phyloP scores from a whole-genome alignment of 2,888 invertebrate genomes.

The Iphiclides podalirius region DNA sequence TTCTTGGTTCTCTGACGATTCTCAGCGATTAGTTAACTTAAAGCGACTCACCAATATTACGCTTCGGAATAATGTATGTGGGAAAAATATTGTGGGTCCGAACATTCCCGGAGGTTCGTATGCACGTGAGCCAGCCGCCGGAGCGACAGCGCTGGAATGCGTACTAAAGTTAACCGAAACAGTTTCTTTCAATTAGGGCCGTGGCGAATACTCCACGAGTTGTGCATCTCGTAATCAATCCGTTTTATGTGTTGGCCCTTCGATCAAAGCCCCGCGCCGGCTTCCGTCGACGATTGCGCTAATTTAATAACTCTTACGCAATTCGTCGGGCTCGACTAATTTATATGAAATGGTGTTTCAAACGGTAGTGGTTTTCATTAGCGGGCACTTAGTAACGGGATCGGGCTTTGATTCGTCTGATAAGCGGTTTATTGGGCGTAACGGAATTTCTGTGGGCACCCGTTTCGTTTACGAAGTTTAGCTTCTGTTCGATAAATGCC shows the following conservation, averaged over 20 bases:
- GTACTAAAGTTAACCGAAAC: not conserved
- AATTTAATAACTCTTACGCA: slow-evolving; percentile 51
- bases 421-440: slow-evolving; percentile 23
- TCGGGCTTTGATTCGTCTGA: slow-evolving; percentile 22
- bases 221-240: slow-evolving; percentile 38
- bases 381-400: slow-evolving; percentile 36
- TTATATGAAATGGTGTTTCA: slow-evolving; percentile 49
- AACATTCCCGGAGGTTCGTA: slow-evolving; percentile 3
- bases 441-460: slow-evolving; percentile 23
- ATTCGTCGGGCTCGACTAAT: slow-evolving; percentile 54
- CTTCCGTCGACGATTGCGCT: slow-evolving; percentile 42
- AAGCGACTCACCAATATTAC: slow-evolving; percentile 37
- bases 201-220: slow-evolving; percentile 42
- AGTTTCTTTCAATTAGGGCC: slow-evolving; percentile 43
- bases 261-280: slow-evolving; percentile 44
- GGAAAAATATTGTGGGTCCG: slow-evolving; percentile 14
- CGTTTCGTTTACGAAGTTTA: slow-evolving; percentile 5
- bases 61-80: slow-evolving; percentile 34
- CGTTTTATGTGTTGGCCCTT: slow-evolving; percentile 40
- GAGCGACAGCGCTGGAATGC: slow-evolving; percentile 8
- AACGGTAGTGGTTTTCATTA: slow-evolving; percentile 56
- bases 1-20: too few relatives aligned
- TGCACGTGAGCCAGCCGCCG: too few relatives aligned
- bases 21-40: slow-evolving; percentile 41
- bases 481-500: slow-evolving; percentile 19